Evolutionary conservation across 2,113 vertebrate genomes (phyloP), one percentile per base, ranked within the genome.

Genomic region (Chaetodon trifascialis): DNA sequence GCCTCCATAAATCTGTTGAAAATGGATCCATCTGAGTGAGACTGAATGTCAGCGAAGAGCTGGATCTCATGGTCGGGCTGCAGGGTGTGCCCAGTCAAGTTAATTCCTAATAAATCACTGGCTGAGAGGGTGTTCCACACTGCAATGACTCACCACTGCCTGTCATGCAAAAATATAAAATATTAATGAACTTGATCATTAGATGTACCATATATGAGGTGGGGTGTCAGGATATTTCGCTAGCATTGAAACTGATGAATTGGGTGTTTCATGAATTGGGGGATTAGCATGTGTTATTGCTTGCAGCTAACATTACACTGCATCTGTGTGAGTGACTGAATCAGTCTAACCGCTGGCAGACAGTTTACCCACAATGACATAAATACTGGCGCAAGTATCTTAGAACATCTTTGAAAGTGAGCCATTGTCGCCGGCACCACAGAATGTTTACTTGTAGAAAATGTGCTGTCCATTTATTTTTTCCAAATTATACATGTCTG

Each of bases 281-380:
- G 72, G 66, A 68, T 80, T 65, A 52, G 34, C 38, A 60, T 78
- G 54, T 84, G 65, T 82, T 79, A 83, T 76, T 87, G 44, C 46
- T 85, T 80, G 46, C 67, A 82, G 75, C 73, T 85, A 65, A 64
- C 19, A 44, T 86, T 88, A 52, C 74, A 63, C 47, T 71, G 44
- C 46, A 79, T 88, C 46, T 84, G 60, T 83, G 76, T 82, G 84
- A 89, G 71, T 47, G 77, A 80, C 67, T 78, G 59, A 59, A 86
- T 76, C 76, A 75, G 38, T 80, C 62, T 52, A 78, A 88, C 88
- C 76, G 34, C 82, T 72, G 40, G 73, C 66, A 80, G 59, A 92
- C 70, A 74, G 65, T 84, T 89, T 88, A 83, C 70, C 83, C 80
- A 81, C 69, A 70, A 54, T 89, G 85, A 88, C 46, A 89, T 88